Percentiles rank a stretch among this genome's conserved stretches.
Evolutionary conservation across 1,140 invertebrate species (phyloP).

Genomic region (Eciton burchellii): DNA sequence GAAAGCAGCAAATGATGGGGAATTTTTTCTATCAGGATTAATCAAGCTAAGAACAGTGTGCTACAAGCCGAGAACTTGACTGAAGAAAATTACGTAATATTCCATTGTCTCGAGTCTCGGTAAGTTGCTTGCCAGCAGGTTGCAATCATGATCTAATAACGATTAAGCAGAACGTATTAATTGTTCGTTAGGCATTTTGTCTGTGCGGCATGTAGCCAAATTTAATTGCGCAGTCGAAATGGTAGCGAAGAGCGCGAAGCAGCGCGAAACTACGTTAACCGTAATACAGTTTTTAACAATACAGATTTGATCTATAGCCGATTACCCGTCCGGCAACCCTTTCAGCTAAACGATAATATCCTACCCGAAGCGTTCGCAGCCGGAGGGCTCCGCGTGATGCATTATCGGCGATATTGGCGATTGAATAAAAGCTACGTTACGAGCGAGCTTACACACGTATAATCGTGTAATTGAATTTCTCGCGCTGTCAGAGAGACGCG

Average conservation of each 20-base stretch:
- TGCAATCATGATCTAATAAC: neutral
- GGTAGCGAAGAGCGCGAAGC: slow-evolving; percentile 17
- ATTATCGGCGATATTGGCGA: slow-evolving; percentile 60
- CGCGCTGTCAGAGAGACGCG: neutral
- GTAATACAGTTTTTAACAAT: slow-evolving; percentile 59
- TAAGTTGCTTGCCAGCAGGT: neutral
- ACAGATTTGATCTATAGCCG: slow-evolving; percentile 56
- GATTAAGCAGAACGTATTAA: neutral
- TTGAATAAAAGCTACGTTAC: slow-evolving; percentile 56
- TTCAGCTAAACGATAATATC: slow-evolving; percentile 55
- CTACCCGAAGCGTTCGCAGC: slow-evolving; percentile 14
- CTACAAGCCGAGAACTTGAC: neutral
- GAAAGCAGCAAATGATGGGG: neutral
- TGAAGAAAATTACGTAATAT: neutral
- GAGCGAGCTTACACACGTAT: slow-evolving; percentile 41
- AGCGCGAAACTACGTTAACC: slow-evolving; percentile 45
- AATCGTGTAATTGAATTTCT: slow-evolving; percentile 48
- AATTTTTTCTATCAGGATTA: slow-evolving; percentile 4
- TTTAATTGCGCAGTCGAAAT: slow-evolving; percentile 23
- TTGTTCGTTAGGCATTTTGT: slow-evolving; percentile 42
- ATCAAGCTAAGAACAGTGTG: neutral
- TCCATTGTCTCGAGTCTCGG: neutral
- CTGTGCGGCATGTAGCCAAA: neutral
- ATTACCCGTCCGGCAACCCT: slow-evolving; percentile 52
- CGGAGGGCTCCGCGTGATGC: slow-evolving; percentile 47